Evolutionary conservation across 2,797 vertebrate species (phyloP), one percentile per base, ranked within the genome.

Genomic region (Malacoctenus gilli): DNA sequence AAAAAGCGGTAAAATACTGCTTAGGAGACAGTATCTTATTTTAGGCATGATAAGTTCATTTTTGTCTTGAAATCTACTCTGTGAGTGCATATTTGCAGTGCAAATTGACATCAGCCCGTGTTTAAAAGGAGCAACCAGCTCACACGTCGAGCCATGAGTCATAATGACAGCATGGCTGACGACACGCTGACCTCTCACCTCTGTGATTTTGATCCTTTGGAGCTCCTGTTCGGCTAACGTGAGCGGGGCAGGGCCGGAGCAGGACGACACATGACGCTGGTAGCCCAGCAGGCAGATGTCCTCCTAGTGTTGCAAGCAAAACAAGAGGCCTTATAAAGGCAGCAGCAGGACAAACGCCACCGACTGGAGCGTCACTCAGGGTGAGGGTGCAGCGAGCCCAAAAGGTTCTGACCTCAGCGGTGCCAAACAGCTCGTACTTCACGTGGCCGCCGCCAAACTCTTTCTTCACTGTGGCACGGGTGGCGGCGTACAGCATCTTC

Each of bases 401-500:
- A 41, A 43, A 12, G 9, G 23, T 19, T 64, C 72, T 80, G 0
- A 98, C 97, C 96, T 98, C 94, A 31, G 90, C 78, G 0, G 95
- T 99, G 75, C 96, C 97, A 28, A 99, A 99, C 61, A 99, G 83
- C 75, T 99, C 97, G 0, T 97, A 95, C 83, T 98, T 99, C 58
- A 99, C 93, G 53, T 99, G 95, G 1, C 97, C 97, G 0, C 97
- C 97, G 0, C 97, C 97, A 73, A 99, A 99, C 76, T 99, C 97
- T 72, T 99, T 99, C 89, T 98, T 99, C 81, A 99, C 94, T 0
- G 95, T 99, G n/a, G 95, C 95, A 11, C 97, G 92, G 0, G 97
- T 98, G 59, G 96, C 97, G 0, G 97, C 96, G 0, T 99, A 99
- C 16, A 98, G 64, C 97, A 99, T 99, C 91, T 99, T 99, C 69